phyloP scores from a whole-genome alignment of 2,888 invertebrate species.

The Theretra japonica region DNA sequence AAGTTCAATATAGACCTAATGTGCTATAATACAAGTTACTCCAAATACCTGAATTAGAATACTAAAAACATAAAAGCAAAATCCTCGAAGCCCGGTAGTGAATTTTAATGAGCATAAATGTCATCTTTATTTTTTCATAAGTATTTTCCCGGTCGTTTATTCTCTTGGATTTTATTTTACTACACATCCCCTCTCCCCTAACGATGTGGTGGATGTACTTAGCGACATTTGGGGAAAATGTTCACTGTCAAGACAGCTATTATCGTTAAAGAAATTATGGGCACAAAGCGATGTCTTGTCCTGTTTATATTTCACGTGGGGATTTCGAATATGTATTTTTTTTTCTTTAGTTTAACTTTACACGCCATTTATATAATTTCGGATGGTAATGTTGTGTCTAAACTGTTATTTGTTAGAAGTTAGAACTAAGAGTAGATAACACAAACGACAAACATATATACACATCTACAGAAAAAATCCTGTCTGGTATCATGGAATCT shows the following conservation, averaged over 20 bases:
- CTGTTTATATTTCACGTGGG: not conserved
- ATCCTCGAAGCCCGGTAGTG: not conserved
- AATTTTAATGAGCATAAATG: constrained; percentile 10
- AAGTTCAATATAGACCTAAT: too few relatives aligned
- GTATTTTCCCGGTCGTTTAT: constrained; percentile 11
- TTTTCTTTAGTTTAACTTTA: too few relatives aligned
- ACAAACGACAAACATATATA: too few relatives aligned
- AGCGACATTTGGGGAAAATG: not conserved
- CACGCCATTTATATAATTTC: too few relatives aligned
- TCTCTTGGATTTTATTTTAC: constrained; percentile 9
- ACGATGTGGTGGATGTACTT: constrained; percentile 9
- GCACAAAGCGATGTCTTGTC: not conserved
- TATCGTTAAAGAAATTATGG: not conserved
- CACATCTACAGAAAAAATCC: too few relatives aligned
- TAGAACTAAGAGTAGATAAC: too few relatives aligned
- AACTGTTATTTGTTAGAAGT: too few relatives aligned
- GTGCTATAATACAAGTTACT: not conserved
- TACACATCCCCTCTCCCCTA: constrained; percentile 10
- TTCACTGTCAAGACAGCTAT: not conserved
- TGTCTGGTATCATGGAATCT: too few relatives aligned
- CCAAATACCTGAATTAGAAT: not conserved
- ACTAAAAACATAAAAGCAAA: not conserved
- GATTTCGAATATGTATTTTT: too few relatives aligned
- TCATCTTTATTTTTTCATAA: constrained; percentile 11
- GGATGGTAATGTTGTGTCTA: too few relatives aligned